phyloP scores from a whole-genome alignment of 2,888 invertebrate species.

The Meliscaeva auricollis region DNA sequence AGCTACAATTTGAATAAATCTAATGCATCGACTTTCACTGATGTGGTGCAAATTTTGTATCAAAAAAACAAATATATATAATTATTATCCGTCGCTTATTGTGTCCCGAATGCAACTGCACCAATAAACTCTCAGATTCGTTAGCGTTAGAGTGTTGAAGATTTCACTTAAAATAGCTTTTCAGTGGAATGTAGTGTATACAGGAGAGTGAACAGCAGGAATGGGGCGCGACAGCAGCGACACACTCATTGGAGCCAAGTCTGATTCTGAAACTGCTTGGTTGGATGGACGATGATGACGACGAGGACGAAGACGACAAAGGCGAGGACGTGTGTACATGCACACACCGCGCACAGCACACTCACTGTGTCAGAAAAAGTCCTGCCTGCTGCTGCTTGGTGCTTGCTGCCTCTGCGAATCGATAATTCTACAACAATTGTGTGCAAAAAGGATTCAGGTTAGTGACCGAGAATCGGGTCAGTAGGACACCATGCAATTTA shows the following conservation, averaged over 20 bases:
- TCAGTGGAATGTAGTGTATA: slow-evolving; percentile 57
- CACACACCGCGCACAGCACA: slow-evolving; percentile 53
- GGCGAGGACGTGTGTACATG: slow-evolving; percentile 51
- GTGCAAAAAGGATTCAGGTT: slow-evolving; percentile 80
- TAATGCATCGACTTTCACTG: slow-evolving; percentile 53
- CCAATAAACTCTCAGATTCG: slow-evolving; percentile 57
- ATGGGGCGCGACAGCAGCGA: slow-evolving; percentile 68
- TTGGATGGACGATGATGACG: background rate
- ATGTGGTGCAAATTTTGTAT: slow-evolving; percentile 21
- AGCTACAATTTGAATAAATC: slow-evolving; percentile 7
- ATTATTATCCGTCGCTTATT: slow-evolving; percentile 62
- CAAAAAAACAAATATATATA: slow-evolving; percentile 2
- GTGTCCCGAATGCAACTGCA: slow-evolving; percentile 73
- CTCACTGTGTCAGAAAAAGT: slow-evolving; percentile 58
- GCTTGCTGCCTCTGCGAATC: slow-evolving; percentile 44
- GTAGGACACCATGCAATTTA: slow-evolving; percentile 82
- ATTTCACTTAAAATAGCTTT: slow-evolving; percentile 75
- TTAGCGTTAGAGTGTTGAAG: slow-evolving; percentile 59
- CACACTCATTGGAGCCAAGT: slow-evolving; percentile 67
- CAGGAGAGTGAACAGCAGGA: slow-evolving; percentile 41
- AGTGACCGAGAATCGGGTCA: slow-evolving; percentile 84
- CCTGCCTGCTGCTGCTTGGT: background rate
- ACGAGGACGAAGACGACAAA: background rate
- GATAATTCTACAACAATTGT: slow-evolving; percentile 74
- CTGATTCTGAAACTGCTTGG: slow-evolving; percentile 48